Evolutionary conservation across 2,797 vertebrate genomes (phyloP).

Genomic region (Anguilla pacifica): DNA sequence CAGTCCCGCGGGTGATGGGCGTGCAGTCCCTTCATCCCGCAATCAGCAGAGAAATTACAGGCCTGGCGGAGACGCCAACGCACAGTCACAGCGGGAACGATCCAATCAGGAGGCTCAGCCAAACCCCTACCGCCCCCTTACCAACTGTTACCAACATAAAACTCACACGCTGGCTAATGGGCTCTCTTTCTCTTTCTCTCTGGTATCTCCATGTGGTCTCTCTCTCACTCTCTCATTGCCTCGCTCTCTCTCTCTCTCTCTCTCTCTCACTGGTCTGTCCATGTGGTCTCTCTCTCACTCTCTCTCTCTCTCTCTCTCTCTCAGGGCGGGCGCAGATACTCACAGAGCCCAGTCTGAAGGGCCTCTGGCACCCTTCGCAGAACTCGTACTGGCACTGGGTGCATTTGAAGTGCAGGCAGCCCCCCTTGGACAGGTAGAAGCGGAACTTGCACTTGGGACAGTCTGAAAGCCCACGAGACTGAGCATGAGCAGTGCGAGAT

Average conservation of each 20-base stretch:
- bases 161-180: background rate
- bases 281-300: background rate
- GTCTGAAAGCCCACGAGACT: conserved; percentile 47
- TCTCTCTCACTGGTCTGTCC: background rate
- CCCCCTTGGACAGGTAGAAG: conserved; percentile 74
- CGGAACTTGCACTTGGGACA: conserved; percentile 72
- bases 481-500: background rate
- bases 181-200: too few species aligned
- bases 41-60: conserved; percentile 68
- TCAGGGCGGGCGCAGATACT: conserved; percentile 31
- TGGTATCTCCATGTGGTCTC: too few species aligned
- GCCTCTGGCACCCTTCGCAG: conserved; percentile 72
- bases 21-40: conserved; percentile 69
- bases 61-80: conserved; percentile 46
- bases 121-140: background rate
- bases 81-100: background rate
- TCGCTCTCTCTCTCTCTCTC: background rate
- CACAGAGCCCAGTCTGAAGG: conserved; percentile 67
- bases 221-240: too few species aligned
- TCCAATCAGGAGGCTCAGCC: background rate
- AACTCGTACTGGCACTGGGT: conserved; percentile 74
- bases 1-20: conserved; percentile 79
- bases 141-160: conserved; percentile 15
- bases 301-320: background rate
- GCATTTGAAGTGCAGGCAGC: conserved; percentile 79